Base-by-base conservation (phyloP, 1,140 invertebrate genomes). In the Aphidius gifuensis region DNA sequence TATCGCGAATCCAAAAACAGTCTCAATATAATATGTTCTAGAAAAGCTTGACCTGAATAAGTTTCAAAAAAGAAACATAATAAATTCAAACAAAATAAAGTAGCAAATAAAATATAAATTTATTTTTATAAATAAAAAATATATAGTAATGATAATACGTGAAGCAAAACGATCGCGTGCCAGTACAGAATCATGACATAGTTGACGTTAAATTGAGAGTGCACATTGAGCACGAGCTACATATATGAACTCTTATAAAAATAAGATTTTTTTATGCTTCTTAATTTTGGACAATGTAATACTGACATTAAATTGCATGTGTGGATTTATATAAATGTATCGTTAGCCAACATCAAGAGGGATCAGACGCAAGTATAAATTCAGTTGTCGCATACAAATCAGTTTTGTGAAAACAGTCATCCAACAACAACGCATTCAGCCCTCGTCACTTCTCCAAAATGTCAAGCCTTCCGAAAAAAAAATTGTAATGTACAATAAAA, bases 81-180 rank as follows among this genome's bases (percentile, higher is more conserved):
- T 44, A 7, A 44, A 44, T 11, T 7, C 7, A 44, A 44, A 44
- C 1, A 7, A 44, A 8, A 44, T 8, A 7, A 11, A 44, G 7
- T 44, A 7, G 43, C 7, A 44, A 2, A 11, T 8, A 44, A 8
- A 44, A 40, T n/a, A 58, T 51, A 55, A 58, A 58, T 43, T 43
- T 23, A 47, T 23, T 58, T 48, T 21, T 47, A 47, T 47, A 47
- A 11, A 38, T 5, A 58, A 21, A 62, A 53, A 9, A 51, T 50
- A 63, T 16, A 16, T 16, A 16, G 16, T 16, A 47, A 57, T 16
- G 23, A 39, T 43, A 47, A 58, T 49, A 53, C 56, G 39, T 63
- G 54, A 48, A 63, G 61, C 48, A 56, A 58, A 42, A 53, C 56
- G 56, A 58, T 63, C 61, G 61, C 61, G 61, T 63, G 61, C 61